A percentile compares a stretch with the other conserved stretches of the same genome.
Conservation (phyloP, 2,113 vertebrate genomes). For the Siphamia tubifer region DNA sequence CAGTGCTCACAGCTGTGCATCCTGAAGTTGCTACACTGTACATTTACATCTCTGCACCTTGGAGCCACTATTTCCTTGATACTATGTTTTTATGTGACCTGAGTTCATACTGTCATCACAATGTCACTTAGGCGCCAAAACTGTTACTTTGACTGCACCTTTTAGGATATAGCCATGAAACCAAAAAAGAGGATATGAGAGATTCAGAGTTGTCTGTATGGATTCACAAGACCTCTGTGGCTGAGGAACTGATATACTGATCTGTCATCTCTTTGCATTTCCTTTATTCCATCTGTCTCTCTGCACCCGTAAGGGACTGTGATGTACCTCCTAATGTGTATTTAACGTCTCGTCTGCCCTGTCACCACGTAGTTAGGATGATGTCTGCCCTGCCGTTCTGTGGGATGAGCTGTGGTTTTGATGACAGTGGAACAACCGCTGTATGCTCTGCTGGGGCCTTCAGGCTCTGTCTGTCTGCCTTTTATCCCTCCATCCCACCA, state of each 20-base stretch:
- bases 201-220: not conserved
- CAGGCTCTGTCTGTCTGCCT: conserved; percentile 52
- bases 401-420: conserved; percentile 40
- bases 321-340: conserved; percentile 50
- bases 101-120: conserved; percentile 47
- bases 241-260: conserved; percentile 55
- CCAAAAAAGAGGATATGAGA: conserved; percentile 1
- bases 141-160: not conserved
- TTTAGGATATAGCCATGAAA: conserved; percentile 11
- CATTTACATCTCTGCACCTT: conserved; percentile 30
- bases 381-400: conserved; percentile 41
- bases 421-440: conserved; percentile 47
- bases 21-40: not conserved
- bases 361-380: conserved; percentile 60
- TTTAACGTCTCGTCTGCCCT: conserved; percentile 63
- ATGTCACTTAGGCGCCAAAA: conserved; percentile 21
- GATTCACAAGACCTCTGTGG: conserved; percentile 29
- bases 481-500: conserved; percentile 43
- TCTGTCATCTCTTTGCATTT: conserved; percentile 52
- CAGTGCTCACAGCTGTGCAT: conserved; percentile 7
- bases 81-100: conserved; percentile 15
- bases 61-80: not conserved
- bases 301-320: conserved; percentile 33
- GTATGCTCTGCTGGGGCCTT: conserved; percentile 29
- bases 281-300: conserved; percentile 34